Conservation (phyloP, 2,797 vertebrate genomes). For the Bovichtus variegatus region DNA sequence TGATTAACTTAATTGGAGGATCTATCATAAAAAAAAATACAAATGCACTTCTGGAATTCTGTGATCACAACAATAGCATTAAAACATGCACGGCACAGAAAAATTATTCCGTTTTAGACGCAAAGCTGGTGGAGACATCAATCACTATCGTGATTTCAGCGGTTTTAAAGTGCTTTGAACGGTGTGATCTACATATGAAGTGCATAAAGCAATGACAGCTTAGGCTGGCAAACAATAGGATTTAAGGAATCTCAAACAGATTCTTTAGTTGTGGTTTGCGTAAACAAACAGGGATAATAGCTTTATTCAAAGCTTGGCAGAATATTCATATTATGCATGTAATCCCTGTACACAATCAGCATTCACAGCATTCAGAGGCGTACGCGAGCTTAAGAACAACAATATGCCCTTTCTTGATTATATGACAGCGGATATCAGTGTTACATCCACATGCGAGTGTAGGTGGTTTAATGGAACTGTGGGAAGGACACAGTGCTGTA, state of each 20-base stretch:
- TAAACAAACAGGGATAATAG: constrained; percentile 67
- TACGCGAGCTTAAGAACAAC: constrained; percentile 39
- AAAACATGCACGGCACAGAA: not conserved
- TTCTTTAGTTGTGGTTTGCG: constrained; percentile 50
- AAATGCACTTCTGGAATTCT: not conserved
- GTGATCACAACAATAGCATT: not conserved
- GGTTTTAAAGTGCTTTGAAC: constrained; percentile 45
- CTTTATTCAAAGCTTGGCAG: constrained; percentile 41
- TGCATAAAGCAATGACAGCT: constrained; percentile 46
- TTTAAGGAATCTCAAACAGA: constrained; percentile 51
- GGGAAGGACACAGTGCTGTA: constrained; percentile 17
- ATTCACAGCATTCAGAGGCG: constrained; percentile 20
- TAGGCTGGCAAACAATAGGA: constrained; percentile 59
- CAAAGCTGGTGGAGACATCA: constrained; percentile 31
- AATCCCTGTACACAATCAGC: constrained; percentile 53
- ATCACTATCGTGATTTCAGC: constrained; percentile 32
- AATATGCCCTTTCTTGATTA: constrained; percentile 47
- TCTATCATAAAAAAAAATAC: not conserved
- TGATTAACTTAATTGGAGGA: constrained; percentile 28
- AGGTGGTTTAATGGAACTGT: constrained; percentile 32
- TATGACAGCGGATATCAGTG: constrained; percentile 39
- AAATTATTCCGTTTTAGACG: constrained; percentile 15
- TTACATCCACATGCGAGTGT: constrained; percentile 18
- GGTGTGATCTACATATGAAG: constrained; percentile 68
- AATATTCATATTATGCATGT: constrained; percentile 55